Evolutionary conservation across 2,888 invertebrate genomes (phyloP), one percentile per base, ranked within the genome.

Genomic region (Zele albiditarsus): DNA sequence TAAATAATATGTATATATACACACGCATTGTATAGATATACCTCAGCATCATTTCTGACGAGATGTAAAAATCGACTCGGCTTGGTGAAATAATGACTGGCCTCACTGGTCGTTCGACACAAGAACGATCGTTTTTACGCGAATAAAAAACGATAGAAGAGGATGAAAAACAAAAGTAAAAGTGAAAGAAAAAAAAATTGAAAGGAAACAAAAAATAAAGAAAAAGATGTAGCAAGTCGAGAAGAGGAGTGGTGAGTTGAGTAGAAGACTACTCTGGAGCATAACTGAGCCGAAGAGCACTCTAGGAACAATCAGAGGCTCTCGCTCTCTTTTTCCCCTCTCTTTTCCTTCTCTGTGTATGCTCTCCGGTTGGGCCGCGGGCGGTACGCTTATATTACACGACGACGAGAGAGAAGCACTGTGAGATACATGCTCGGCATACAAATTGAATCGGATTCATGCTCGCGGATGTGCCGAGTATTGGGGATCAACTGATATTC

Each of bases 401-500:
- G 31, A 77, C 62, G 16, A 53, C 53, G 53, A 53, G 65, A 69
- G 74, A 58, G 77, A 73, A 75, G 66, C 66, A 79, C 74, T 74
- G 77, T 69, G 71, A 77, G 72, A 76, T 78, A 84, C 84, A 82
- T 80, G 82, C 80, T 77, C 78, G 78, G 85, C 83, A 86, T 85
- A 86, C 85, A 84, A 86, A 86, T 86, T 81, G 83, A 83, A 82
- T 82, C 78, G 83, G 80, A 80, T 84, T 80, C 84, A 82, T 71
- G 65, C 73, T 49, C 28, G 74, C 72, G 67, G n/a, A 71, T 73
- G 58, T 68, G 70, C 72, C 38, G 69, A 78, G 60, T 60, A 72
- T 75, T 73, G 75, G 57, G 62, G 60, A 70, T 75, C 75, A 62
- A 71, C 71, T 49, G 71, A 42, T 69, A 70, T 46, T 46, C 46